Conservation (phyloP, 1,140 invertebrate genomes). For the Argopecten irradians region DNA sequence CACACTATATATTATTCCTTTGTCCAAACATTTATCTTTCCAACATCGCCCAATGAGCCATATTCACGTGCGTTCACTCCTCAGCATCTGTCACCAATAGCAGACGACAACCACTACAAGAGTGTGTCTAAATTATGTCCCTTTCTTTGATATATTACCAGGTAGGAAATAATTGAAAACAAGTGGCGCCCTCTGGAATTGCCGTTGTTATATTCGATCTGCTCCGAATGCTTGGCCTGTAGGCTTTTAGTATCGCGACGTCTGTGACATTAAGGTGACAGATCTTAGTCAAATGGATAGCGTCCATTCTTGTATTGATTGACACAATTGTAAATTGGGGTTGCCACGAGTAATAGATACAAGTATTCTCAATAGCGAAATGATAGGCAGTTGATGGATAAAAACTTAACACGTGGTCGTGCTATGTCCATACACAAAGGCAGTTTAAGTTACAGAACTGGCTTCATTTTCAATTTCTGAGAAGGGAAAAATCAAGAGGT, state of each 20-base stretch:
- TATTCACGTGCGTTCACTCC: not conserved
- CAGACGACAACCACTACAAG: not conserved
- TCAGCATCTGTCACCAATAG: not conserved
- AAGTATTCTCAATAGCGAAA: not conserved
- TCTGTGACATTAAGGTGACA: not conserved
- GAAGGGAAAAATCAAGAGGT: too few species aligned
- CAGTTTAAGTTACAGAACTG: too few species aligned
- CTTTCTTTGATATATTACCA: not conserved
- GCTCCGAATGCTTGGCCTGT: not conserved
- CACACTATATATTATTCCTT: too few species aligned
- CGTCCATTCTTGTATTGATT: not conserved
- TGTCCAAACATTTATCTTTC: not conserved
- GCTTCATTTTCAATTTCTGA: too few species aligned
- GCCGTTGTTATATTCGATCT: not conserved
- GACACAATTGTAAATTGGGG: not conserved
- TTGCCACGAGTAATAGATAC: not conserved
- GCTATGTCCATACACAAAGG: too few species aligned
- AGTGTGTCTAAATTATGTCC: not conserved
- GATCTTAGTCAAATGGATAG: constrained; percentile 7
- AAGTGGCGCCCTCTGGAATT: not conserved
- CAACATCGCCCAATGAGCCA: not conserved
- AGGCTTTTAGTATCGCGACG: not conserved
- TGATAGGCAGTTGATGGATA: too few species aligned
- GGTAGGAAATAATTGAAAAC: not conserved
- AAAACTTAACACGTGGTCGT: too few species aligned